These are phyloP conservation scores for Drosophila prostipennis DNA, from an alignment of 2,888 invertebrate species.

Conservation along the genomic window DNA sequence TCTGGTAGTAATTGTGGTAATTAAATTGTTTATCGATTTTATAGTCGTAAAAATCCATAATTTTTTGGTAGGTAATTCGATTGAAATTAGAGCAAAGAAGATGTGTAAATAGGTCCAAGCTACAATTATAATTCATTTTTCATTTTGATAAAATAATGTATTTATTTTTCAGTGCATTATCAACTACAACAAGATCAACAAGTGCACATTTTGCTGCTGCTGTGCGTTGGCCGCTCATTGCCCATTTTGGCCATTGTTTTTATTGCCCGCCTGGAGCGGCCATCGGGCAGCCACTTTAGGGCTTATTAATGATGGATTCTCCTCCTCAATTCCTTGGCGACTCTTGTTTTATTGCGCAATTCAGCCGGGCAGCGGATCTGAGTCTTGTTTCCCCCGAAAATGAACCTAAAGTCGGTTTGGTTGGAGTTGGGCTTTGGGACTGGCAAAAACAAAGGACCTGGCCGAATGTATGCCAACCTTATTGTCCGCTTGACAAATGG, in stretches of 20 bases:
- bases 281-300: conserved; percentile 79
- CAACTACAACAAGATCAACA: conserved; percentile 52
- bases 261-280: conserved; percentile 74
- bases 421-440: background rate
- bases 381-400: conserved; percentile 1
- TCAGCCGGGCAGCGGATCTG: conserved; percentile 24
- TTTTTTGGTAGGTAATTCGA: too few species aligned
- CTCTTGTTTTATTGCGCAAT: conserved; percentile 72
- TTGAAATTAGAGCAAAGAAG: too few species aligned
- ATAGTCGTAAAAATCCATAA: too few species aligned
- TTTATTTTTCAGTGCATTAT: background rate
- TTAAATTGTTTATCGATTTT: too few species aligned
- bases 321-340: conserved; percentile 72
- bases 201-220: conserved; percentile 57
- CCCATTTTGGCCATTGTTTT: conserved; percentile 80
- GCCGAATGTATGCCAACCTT: conserved; percentile 83
- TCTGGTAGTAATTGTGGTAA: too few species aligned
- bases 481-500: conserved; percentile 82
- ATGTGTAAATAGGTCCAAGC: too few species aligned
- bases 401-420: conserved; percentile 6
- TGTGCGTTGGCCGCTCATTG: conserved; percentile 66
- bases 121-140: too few species aligned
- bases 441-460: conserved; percentile 72
- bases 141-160: too few species aligned
- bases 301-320: conserved; percentile 82